Base-by-base conservation (phyloP, 2,797 vertebrate genomes). In the Enoplosus armatus region DNA sequence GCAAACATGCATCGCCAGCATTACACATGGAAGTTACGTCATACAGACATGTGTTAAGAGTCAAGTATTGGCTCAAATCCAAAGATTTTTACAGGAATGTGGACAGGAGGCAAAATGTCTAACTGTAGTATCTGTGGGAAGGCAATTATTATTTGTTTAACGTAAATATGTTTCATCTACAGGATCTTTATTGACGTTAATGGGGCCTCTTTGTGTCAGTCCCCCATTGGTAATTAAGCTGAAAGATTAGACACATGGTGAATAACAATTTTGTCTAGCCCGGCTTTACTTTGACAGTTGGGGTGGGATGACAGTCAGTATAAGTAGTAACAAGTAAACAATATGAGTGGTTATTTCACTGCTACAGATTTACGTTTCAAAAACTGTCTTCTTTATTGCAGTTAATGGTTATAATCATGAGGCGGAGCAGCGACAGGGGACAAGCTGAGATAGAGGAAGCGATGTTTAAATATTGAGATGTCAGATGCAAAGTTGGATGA, bases 261-360 rank as follows among this genome's bases (percentile, higher is more conserved):
- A 68, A 29, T n/a, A 39, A 66, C 15, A 51, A 27, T 67, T 63
- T 55, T 37, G n/a, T 50, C 14, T n/a, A 24, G 8, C 45, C 31
- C 22, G 10, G 66, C 53, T 65, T 65, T 81, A 64, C 69, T 84
- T 78, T 47, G 29, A 53, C 24, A 70, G 51, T 27, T 43, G 39
- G 39, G 20, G 24, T 66, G 16, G 43, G 41, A 62, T 60, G 55
- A 43, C 58, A 48, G 22, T 69, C 33, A 27, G 24, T 35, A 47
- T 22, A 43, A 71, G 39, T 68, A 24, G 56, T 31, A 69, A 9
- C 54, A 37, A 51, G 31, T 62, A 35, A 77, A 55, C 51, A 60
- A 4, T 63, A 58, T 71, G 63, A 50, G 53, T 45, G 6, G 41
- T 54, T 47, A 18, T 54, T 66, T 69, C 24, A n/a, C 27, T 43